A percentile compares a stretch with the other conserved stretches of the same genome.
These are phyloP conservation scores for Siphamia tubifer DNA, from an alignment of 2,113 vertebrate species.

Conservation along the genomic window DNA sequence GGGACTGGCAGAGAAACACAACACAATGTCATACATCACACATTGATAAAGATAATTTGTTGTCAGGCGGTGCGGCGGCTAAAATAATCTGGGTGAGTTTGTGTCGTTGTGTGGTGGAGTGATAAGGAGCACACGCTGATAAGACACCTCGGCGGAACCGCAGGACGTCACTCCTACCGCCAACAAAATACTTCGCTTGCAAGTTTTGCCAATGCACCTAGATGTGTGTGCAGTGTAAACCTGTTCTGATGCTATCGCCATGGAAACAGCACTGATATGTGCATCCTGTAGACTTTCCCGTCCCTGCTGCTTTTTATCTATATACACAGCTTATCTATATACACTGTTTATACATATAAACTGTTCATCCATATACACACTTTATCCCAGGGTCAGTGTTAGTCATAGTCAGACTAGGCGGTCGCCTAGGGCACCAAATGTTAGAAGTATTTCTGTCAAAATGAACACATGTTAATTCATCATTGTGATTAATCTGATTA, in stretches of 20 bases:
- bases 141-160: constrained; percentile 56
- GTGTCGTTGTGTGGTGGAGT: constrained; percentile 49
- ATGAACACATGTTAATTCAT: too few relatives aligned
- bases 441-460: too few relatives aligned
- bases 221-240: not conserved
- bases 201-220: constrained; percentile 21
- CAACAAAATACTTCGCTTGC: constrained; percentile 35
- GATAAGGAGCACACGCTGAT: constrained; percentile 71
- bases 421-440: too few relatives aligned
- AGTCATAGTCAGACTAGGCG: too few relatives aligned
- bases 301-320: not conserved
- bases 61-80: constrained; percentile 36
- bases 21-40: constrained; percentile 50
- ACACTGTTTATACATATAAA: not conserved
- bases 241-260: constrained; percentile 22
- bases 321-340: too few relatives aligned
- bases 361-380: too few relatives aligned
- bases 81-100: constrained; percentile 45
- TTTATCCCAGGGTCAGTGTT: too few relatives aligned
- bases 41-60: constrained; percentile 60
- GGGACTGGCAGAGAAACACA: constrained; percentile 11
- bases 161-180: constrained; percentile 47
- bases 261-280: not conserved
- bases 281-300: not conserved
- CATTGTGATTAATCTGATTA: too few relatives aligned